Percentiles rank a stretch among this genome's conserved stretches.
Conservation (phyloP, 2,113 vertebrate species). For the Thomomys bottae region DNA sequence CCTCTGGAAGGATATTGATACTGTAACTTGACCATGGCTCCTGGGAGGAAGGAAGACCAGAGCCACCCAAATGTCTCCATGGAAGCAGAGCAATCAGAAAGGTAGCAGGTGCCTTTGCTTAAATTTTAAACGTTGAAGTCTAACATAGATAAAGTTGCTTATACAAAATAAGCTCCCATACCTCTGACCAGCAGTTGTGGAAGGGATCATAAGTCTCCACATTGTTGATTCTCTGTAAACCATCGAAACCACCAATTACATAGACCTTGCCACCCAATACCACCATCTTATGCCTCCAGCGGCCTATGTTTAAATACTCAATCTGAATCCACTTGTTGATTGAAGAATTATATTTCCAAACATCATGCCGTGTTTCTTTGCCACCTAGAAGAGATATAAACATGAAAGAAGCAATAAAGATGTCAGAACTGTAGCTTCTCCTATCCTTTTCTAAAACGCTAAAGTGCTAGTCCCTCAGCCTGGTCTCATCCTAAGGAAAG, state of each 20-base stretch:
- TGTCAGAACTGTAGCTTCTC: background rate
- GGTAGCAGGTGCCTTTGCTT: background rate
- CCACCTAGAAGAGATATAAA: slow-evolving; percentile 87
- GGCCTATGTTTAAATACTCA: slow-evolving; percentile 90
- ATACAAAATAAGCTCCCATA: slow-evolving; percentile 66
- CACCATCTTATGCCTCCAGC: slow-evolving; percentile 99
- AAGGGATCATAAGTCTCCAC: slow-evolving; percentile 97
- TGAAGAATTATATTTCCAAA: slow-evolving; percentile 98
- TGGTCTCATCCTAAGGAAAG: background rate
- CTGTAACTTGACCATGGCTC: background rate
- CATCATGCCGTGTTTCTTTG: slow-evolving; percentile 96
- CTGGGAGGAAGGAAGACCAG: background rate
- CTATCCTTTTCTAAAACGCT: background rate
- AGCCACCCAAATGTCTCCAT: background rate
- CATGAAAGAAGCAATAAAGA: background rate
- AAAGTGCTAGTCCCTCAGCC: background rate
- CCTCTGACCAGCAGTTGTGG: slow-evolving; percentile 97
- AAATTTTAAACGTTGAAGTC: background rate
- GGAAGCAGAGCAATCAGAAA: background rate
- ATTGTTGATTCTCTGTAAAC: slow-evolving; percentile 91
- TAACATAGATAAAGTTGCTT: background rate
- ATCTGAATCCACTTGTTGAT: slow-evolving; percentile 99
- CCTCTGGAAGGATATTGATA: background rate
- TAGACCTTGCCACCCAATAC: slow-evolving; percentile 94
- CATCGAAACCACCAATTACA: slow-evolving; percentile 94